phyloP scores from a whole-genome alignment of 1,140 invertebrate species.

The Cydia amplana region DNA sequence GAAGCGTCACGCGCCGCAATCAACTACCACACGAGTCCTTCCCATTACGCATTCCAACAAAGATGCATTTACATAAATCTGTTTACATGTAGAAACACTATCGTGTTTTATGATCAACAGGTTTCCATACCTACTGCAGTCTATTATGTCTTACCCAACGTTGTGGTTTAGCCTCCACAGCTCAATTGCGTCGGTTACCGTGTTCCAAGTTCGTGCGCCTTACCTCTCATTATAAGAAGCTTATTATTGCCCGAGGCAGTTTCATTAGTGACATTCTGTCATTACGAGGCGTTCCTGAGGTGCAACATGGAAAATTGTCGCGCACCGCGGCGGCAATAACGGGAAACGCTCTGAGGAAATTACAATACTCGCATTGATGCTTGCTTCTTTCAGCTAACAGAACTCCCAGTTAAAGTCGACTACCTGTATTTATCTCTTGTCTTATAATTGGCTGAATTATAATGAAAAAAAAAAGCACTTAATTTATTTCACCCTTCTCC shows the following conservation, averaged over 20 bases:
- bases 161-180: slow-evolving; percentile 40
- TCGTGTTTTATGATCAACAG: slow-evolving; percentile 30
- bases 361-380: slow-evolving; percentile 60
- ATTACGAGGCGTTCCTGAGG: slow-evolving; percentile 58
- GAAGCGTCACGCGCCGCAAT: slow-evolving; percentile 13
- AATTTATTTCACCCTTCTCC: background rate
- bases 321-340: slow-evolving; percentile 61
- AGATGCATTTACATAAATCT: slow-evolving; percentile 31
- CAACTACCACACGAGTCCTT: slow-evolving; percentile 4
- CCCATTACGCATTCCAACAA: slow-evolving; percentile 27
- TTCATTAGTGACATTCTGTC: slow-evolving; percentile 63
- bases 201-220: slow-evolving; percentile 55
- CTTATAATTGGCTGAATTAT: background rate
- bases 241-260: slow-evolving; percentile 51
- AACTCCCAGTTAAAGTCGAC: background rate
- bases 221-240: slow-evolving; percentile 59
- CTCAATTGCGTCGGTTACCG: slow-evolving; percentile 53
- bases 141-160: slow-evolving; percentile 40
- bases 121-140: slow-evolving; percentile 42
- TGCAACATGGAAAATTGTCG: slow-evolving; percentile 66
- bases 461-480: background rate
- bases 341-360: slow-evolving; percentile 63
- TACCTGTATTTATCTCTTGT: background rate
- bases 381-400: slow-evolving; percentile 16
- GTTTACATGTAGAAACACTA: slow-evolving; percentile 24